Percentiles rank a stretch among this genome's conserved stretches.
Conservation (phyloP, 2,113 vertebrate species). For the Fukomys damarensis region DNA sequence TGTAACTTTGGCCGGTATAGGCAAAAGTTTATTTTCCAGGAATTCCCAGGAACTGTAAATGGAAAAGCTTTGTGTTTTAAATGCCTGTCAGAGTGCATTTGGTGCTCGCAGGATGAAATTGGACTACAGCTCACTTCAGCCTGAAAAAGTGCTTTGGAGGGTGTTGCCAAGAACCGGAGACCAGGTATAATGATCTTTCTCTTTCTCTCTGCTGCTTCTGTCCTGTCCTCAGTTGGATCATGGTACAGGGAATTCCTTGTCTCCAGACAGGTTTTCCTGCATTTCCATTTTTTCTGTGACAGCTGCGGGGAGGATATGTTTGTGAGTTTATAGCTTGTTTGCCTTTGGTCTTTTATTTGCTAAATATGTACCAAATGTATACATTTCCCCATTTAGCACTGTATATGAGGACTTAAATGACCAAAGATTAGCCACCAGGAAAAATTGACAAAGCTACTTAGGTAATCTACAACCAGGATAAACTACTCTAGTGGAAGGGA, state of each 20-base stretch:
- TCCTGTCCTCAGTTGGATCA: not conserved
- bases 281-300: not conserved
- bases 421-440: not conserved
- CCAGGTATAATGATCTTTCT: not conserved
- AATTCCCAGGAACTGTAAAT: not conserved
- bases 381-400: not conserved
- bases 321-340: not conserved
- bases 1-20: not conserved
- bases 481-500: not conserved
- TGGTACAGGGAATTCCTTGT: not conserved
- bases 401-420: not conserved
- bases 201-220: not conserved
- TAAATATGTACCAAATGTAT: not conserved
- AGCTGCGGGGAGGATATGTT: fast-evolving
- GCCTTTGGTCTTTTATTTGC: not conserved
- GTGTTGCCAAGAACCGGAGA: not conserved
- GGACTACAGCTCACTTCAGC: slow-evolving; percentile 49
- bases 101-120: slow-evolving; percentile 22
- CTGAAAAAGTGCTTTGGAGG: slow-evolving; percentile 36
- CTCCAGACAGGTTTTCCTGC: not conserved
- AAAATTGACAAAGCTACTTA: not conserved
- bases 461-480: not conserved
- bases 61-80: slow-evolving; percentile 67
- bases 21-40: slow-evolving; percentile 20
- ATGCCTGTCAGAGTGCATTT: slow-evolving; percentile 74